phyloP scores from a whole-genome alignment of 2,888 invertebrate genomes.

The Eumerus sabulonum region DNA sequence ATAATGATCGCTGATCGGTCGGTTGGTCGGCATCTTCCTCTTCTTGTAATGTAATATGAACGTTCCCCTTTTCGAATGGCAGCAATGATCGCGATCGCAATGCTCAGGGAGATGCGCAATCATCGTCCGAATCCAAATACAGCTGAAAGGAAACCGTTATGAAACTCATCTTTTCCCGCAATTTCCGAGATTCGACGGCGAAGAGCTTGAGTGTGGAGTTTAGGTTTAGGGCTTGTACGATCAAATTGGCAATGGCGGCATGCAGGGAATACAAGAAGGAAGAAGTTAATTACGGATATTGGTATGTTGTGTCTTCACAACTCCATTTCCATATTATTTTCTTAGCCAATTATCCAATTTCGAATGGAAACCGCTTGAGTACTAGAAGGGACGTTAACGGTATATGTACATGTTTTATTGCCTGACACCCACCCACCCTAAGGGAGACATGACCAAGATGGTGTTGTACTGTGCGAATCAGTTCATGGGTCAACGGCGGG shows the following conservation, averaged over 20 bases:
- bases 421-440: constrained; percentile 18
- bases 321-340: constrained; percentile 59
- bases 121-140: constrained; percentile 59
- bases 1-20: constrained; percentile 43
- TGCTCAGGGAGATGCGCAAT: constrained; percentile 42
- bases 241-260: constrained; percentile 8
- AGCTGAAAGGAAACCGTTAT: constrained; percentile 41
- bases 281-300: constrained; percentile 56
- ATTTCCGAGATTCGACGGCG: constrained; percentile 26
- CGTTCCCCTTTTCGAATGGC: constrained; percentile 61
- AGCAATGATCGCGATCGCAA: constrained; percentile 17
- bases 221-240: constrained; percentile 21
- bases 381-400: constrained; percentile 7
- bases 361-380: constrained; percentile 32
- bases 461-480: constrained; percentile 49
- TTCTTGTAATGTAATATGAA: constrained; percentile 56
- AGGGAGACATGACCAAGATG: constrained; percentile 50
- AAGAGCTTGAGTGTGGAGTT: constrained; percentile 14
- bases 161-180: constrained; percentile 58
- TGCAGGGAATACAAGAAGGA: constrained; percentile 40
- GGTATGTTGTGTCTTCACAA: constrained; percentile 47
- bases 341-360: constrained; percentile 64
- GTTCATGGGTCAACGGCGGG: constrained; percentile 56
- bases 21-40: constrained; percentile 17
- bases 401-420: too few relatives aligned